These are phyloP conservation scores for Trichomycterus rosablanca DNA, from an alignment of 2,113 vertebrate genomes.

Conservation along the genomic window DNA sequence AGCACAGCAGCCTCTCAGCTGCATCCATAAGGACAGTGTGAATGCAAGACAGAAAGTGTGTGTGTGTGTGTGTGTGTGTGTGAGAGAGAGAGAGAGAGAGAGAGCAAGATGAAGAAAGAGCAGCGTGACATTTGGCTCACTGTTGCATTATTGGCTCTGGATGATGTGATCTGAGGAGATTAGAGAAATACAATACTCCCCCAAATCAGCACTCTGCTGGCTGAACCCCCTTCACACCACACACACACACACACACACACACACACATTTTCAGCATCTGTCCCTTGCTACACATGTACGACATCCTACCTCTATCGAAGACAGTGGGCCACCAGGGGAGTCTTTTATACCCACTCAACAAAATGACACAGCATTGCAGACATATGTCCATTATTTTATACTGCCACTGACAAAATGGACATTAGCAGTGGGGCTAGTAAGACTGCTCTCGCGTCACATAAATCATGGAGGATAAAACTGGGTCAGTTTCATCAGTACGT, in stretches of 20 bases:
- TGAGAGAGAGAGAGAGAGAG: constrained; percentile 27
- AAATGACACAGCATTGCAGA: too few relatives aligned
- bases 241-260: constrained; percentile 33
- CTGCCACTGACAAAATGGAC: too few relatives aligned
- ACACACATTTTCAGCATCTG: constrained; percentile 6
- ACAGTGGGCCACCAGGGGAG: constrained; percentile 4
- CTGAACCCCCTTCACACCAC: constrained; percentile 45
- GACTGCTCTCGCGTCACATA: too few relatives aligned
- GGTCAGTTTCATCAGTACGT: too few relatives aligned
- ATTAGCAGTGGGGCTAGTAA: too few relatives aligned
- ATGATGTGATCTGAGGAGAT: constrained; percentile 70
- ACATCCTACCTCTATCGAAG: constrained; percentile 13
- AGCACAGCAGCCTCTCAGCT: constrained; percentile 57
- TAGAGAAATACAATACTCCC: constrained; percentile 67
- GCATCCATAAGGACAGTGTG: constrained; percentile 54
- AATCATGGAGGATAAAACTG: too few relatives aligned
- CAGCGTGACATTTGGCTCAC: constrained; percentile 61
- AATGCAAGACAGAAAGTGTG: constrained; percentile 13
- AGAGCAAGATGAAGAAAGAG: constrained; percentile 45
- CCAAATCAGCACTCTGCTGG: constrained; percentile 57
- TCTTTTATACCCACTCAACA: background rate
- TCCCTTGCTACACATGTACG: constrained; percentile 13
- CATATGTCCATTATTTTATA: too few relatives aligned
- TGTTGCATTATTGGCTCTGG: constrained; percentile 65
- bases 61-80: constrained; percentile 24